Percentiles rank a stretch among this genome's conserved stretches.
Conservation (phyloP, 2,797 vertebrate genomes). For the Urosaurus nigricauda region DNA sequence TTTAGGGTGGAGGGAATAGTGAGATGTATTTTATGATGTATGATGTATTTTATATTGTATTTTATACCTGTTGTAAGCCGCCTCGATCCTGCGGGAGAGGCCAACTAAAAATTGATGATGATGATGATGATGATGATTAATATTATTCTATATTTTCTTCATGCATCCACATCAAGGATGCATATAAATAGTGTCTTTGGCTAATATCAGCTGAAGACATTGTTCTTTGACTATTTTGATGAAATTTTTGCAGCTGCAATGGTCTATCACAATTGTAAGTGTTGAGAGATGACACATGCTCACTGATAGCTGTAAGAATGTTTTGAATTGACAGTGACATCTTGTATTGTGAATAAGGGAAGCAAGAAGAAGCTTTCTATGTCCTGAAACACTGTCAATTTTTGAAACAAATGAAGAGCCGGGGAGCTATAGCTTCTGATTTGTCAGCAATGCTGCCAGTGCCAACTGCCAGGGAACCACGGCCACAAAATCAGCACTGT, state of each 20-base stretch:
- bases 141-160: not conserved
- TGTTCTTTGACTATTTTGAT: not conserved
- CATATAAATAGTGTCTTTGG: not conserved
- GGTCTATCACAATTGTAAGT: accelerated
- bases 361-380: not conserved
- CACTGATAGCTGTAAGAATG: accelerated
- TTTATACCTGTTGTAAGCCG: no score
- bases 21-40: no score
- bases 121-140: no score
- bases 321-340: accelerated
- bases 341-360: not conserved
- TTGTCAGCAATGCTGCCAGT: constrained; percentile 30
- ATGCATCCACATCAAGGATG: not conserved
- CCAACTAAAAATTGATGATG: no score
- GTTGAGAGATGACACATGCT: accelerated
- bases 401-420: constrained; percentile 28
- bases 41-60: no score
- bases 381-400: not conserved
- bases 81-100: no score
- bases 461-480: constrained; percentile 14
- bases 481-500: not conserved
- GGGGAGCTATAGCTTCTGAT: constrained; percentile 9
- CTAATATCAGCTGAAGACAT: constrained; percentile 16
- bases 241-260: constrained; percentile 3
- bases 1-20: no score